phyloP scores from a whole-genome alignment of 2,888 invertebrate species.

The Dryomyza anilis region DNA sequence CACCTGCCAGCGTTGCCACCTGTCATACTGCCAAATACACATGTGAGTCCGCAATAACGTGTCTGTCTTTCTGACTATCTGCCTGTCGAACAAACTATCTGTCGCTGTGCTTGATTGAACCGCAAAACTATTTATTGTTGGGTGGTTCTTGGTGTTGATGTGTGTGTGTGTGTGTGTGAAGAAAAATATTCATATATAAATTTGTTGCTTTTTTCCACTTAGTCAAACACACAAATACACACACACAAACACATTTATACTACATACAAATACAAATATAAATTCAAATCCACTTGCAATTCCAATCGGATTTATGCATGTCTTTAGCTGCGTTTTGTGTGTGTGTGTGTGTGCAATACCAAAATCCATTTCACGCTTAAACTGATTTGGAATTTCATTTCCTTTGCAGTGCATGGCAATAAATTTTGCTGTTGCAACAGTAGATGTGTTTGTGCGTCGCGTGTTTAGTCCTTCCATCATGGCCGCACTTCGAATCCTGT shows the following conservation, averaged over 20 bases:
- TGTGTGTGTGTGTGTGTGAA: background rate
- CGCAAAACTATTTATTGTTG: constrained; percentile 15
- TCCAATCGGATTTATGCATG: constrained; percentile 38
- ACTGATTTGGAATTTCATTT: constrained; percentile 27
- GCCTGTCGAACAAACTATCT: too few species aligned
- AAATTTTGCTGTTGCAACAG: constrained; percentile 1
- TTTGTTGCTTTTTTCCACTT: background rate
- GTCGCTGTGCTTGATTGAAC: background rate
- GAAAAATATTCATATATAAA: too few species aligned
- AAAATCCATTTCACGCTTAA: constrained; percentile 34
- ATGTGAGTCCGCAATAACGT: background rate
- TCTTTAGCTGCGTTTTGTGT: background rate
- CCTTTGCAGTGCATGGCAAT: constrained; percentile 15
- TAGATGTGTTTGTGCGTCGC: background rate
- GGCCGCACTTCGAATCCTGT: too few species aligned
- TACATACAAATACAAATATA: background rate
- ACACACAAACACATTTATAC: background rate
- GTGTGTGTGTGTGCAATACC: constrained; percentile 8
- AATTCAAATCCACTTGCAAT: constrained; percentile 30
- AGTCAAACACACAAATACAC: background rate
- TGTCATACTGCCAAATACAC: background rate
- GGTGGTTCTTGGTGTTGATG: background rate
- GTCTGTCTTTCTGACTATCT: too few species aligned
- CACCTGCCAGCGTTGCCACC: background rate
- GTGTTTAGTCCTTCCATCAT: too few species aligned